Evolutionary conservation across 2,797 vertebrate species (phyloP).

Genomic region (Aphelocoma californica): DNA sequence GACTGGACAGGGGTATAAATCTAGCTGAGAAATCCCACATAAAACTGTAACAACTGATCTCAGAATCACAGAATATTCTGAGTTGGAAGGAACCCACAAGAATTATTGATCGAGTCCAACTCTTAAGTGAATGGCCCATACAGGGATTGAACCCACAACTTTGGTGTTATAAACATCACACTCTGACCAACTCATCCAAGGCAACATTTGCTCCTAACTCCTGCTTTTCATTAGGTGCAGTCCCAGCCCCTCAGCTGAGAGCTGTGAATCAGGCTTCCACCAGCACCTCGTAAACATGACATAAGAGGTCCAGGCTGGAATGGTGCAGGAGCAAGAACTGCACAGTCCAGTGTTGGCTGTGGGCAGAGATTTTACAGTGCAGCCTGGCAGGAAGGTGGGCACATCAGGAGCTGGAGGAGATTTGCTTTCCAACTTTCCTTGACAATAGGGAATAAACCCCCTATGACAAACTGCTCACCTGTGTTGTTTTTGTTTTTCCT

Average conservation of each 20-base stretch:
- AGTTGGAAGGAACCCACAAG: not conserved
- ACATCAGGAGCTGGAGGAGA: not conserved
- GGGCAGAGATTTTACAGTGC: not conserved
- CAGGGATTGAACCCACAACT: fast-evolving
- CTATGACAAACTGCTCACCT: not conserved
- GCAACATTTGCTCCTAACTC: not conserved
- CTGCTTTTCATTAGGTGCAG: not conserved
- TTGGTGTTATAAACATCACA: not conserved
- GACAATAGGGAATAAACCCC: not conserved
- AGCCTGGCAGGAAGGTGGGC: not conserved
- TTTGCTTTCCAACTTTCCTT: not conserved
- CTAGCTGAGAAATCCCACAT: not conserved
- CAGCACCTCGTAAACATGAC: not conserved
- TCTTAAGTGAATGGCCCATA: not conserved
- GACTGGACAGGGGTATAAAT: not conserved
- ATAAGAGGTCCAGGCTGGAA: not conserved
- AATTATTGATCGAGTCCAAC: fast-evolving
- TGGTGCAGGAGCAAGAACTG: not conserved
- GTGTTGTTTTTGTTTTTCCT: too few species aligned
- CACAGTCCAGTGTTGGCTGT: not conserved
- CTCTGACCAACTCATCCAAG: not conserved
- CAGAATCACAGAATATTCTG: not conserved
- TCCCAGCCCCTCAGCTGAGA: not conserved
- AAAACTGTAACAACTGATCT: not conserved
- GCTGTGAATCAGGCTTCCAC: not conserved